Percentiles rank a stretch among this genome's conserved stretches.
These are phyloP conservation scores for Hirundichthys speculiger DNA, from an alignment of 2,113 vertebrate species.

Conservation along the genomic window DNA sequence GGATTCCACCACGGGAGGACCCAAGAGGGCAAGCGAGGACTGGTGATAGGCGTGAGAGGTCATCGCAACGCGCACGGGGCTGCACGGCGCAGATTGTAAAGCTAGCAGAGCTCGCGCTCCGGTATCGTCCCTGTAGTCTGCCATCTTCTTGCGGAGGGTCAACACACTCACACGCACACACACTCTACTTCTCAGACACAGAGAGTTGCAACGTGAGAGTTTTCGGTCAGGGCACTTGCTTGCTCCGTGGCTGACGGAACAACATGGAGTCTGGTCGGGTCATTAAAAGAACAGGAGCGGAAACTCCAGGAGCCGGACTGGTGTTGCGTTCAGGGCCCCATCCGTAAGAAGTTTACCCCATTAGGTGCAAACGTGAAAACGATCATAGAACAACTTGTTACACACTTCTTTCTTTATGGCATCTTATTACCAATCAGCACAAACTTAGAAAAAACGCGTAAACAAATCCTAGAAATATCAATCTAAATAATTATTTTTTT, in stretches of 20 bases:
- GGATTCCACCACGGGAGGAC: slow-evolving; percentile 58
- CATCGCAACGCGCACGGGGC: slow-evolving; percentile 83
- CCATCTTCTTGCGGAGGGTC: slow-evolving; percentile 78
- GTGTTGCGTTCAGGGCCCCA: slow-evolving; percentile 32
- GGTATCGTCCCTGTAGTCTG: slow-evolving; percentile 91
- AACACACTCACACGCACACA: slow-evolving; percentile 45
- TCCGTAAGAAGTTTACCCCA: not conserved
- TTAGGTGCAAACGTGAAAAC: not conserved
- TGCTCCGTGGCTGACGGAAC: slow-evolving; percentile 76
- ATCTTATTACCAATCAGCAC: too few relatives aligned
- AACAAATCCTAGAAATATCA: too few relatives aligned
- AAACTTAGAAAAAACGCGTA: too few relatives aligned
- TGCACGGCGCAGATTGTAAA: slow-evolving; percentile 89
- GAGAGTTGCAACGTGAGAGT: slow-evolving; percentile 77
- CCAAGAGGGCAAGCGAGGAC: slow-evolving; percentile 63
- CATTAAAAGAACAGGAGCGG: slow-evolving; percentile 59
- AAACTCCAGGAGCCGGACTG: slow-evolving; percentile 35
- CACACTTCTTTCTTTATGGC: too few relatives aligned
- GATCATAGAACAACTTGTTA: too few relatives aligned
- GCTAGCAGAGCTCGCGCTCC: slow-evolving; percentile 90
- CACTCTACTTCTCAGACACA: slow-evolving; percentile 64
- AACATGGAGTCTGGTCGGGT: slow-evolving; percentile 79
- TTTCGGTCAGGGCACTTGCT: slow-evolving; percentile 72
- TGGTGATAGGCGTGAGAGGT: slow-evolving; percentile 72
- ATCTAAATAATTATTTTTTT: too few relatives aligned